Evolutionary conservation across 1,140 invertebrate species (phyloP).

Genomic region (Gyrodactylus bullatarudis): DNA sequence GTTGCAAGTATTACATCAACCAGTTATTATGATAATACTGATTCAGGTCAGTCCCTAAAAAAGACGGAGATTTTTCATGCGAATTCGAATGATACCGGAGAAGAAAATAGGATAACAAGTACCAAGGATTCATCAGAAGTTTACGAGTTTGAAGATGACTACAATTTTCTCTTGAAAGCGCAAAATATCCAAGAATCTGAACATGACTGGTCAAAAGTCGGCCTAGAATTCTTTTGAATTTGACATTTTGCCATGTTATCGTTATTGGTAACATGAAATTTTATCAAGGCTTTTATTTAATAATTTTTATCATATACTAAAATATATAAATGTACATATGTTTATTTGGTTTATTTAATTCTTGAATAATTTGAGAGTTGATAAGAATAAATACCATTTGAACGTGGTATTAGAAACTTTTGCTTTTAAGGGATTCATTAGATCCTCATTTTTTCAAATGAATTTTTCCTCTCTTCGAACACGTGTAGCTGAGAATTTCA

Average conservation of each 20-base stretch:
- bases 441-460: too few relatives aligned
- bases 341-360: too few relatives aligned
- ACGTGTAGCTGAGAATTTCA: too few relatives aligned
- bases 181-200: background rate
- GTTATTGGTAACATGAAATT: too few relatives aligned
- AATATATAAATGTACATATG: too few relatives aligned
- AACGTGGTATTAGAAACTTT: too few relatives aligned
- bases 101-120: background rate
- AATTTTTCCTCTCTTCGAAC: too few relatives aligned
- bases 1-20: background rate
- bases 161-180: background rate
- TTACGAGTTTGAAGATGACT: background rate
- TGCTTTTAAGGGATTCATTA: too few relatives aligned
- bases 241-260: background rate
- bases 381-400: too few relatives aligned
- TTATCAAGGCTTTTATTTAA: too few relatives aligned
- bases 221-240: background rate
- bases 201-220: background rate
- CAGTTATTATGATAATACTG: background rate
- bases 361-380: too few relatives aligned
- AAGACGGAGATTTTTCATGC: background rate
- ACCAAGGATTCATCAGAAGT: background rate
- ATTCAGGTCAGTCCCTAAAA: background rate
- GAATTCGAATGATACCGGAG: background rate
- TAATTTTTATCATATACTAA: too few relatives aligned